A percentile compares a stretch with the other conserved stretches of the same genome.
Conservation (phyloP, 1,140 invertebrate genomes). For the Chelonus insularis region DNA sequence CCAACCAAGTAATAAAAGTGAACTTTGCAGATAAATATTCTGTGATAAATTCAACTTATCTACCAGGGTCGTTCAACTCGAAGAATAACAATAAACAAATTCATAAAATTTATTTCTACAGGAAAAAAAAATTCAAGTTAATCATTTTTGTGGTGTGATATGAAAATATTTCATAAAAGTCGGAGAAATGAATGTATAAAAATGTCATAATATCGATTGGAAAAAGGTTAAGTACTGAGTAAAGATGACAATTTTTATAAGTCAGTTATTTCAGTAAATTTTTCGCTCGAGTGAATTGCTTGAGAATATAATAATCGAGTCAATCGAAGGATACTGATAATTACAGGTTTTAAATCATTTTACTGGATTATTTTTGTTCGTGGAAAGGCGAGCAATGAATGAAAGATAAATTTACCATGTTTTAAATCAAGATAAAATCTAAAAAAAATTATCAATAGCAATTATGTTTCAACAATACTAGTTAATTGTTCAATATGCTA, state of each 20-base stretch:
- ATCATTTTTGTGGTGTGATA: too few species aligned
- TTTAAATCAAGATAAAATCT: conserved; percentile 1
- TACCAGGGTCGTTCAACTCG: too few species aligned
- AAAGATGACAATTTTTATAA: background rate
- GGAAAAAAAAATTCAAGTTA: background rate
- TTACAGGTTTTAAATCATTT: conserved; percentile 31
- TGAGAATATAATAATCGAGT: conserved; percentile 36
- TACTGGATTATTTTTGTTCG: conserved; percentile 40
- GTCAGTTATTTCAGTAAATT: conserved; percentile 22
- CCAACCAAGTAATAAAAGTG: too few species aligned
- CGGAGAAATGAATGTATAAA: background rate
- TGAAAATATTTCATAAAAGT: too few species aligned
- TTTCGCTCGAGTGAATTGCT: conserved; percentile 35
- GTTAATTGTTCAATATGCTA: too few species aligned
- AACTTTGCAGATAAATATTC: too few species aligned
- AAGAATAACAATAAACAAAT: too few species aligned
- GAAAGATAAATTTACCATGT: conserved; percentile 1
- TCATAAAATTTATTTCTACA: too few species aligned
- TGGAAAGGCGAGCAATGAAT: conserved; percentile 33
- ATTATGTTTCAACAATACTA: too few species aligned
- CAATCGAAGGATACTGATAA: conserved; percentile 42
- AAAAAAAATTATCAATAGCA: conserved; percentile 7
- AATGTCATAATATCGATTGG: background rate
- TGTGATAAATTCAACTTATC: too few species aligned
- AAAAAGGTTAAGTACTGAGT: too few species aligned